Evolutionary conservation across 2,888 invertebrate genomes (phyloP).

Genomic region (Tigriopus californicus): DNA sequence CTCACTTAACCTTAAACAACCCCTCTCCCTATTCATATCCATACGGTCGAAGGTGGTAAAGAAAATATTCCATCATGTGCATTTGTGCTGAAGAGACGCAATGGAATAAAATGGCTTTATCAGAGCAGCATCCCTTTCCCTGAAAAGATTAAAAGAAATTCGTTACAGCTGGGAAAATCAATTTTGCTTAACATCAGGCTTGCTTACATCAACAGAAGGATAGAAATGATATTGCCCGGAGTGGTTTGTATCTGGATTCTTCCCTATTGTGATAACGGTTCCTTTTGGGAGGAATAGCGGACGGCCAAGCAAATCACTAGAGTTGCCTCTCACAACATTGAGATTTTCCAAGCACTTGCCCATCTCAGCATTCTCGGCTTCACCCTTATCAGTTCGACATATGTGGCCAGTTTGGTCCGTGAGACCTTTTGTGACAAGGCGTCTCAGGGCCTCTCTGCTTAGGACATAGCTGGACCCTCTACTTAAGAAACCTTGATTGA

Average conservation of each 20-base stretch:
- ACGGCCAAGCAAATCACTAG: constrained; percentile 50
- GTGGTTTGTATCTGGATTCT: constrained; percentile 61
- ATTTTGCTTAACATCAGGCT: background rate
- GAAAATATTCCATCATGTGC: constrained; percentile 81
- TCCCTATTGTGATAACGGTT: constrained; percentile 75
- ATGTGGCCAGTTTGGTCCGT: constrained; percentile 18
- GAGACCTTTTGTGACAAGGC: constrained; percentile 61
- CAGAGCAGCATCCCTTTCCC: constrained; percentile 78
- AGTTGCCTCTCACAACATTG: constrained; percentile 49
- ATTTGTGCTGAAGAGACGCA: constrained; percentile 75
- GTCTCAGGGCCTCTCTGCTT: constrained; percentile 55
- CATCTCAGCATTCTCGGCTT: constrained; percentile 81
- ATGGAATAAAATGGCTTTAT: constrained; percentile 84
- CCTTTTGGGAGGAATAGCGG: constrained; percentile 86
- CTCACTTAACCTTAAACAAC: background rate
- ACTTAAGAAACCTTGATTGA: constrained; percentile 64
- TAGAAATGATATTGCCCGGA: constrained; percentile 87
- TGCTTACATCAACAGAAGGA: constrained; percentile 56
- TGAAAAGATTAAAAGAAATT: constrained; percentile 27
- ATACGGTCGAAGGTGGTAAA: constrained; percentile 69
- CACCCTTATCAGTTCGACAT: constrained; percentile 36
- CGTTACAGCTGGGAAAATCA: background rate
- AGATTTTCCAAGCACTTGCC: constrained; percentile 53
- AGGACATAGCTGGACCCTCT: constrained; percentile 82
- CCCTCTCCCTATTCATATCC: constrained; percentile 23